A percentile compares a stretch with the other conserved stretches of the same genome.
Conservation (phyloP, 2,888 invertebrate species). For the Myathropa florea region DNA sequence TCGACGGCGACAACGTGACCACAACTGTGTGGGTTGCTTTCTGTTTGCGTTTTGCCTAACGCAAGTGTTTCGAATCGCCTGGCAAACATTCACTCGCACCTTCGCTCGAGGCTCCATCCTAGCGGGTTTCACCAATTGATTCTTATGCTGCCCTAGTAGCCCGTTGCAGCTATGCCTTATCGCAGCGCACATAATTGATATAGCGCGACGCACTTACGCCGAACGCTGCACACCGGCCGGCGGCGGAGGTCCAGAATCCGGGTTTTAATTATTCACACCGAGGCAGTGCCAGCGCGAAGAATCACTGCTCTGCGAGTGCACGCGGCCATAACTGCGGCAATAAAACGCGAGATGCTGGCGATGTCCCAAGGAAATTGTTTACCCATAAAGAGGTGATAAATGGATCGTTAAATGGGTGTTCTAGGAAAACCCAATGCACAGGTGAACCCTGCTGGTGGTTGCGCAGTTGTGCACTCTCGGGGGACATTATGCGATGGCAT, state of each 20-base stretch:
- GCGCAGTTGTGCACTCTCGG: not conserved
- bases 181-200: constrained; percentile 34
- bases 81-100: constrained; percentile 2
- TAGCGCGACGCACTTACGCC: constrained; percentile 18
- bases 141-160: not conserved
- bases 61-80: constrained; percentile 30
- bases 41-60: constrained; percentile 11
- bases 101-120: not conserved
- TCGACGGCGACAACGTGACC: not conserved
- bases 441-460: constrained; percentile 6
- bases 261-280: constrained; percentile 50
- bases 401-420: constrained; percentile 48
- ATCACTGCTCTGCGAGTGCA: not conserved
- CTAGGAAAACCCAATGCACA: constrained; percentile 26
- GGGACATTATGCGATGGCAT: not conserved
- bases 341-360: constrained; percentile 12
- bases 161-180: not conserved
- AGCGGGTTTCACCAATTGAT: constrained; percentile 17
- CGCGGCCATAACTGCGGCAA: constrained; percentile 2
- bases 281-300: not conserved
- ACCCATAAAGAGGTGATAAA: constrained; percentile 52
- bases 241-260: constrained; percentile 42
- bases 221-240: not conserved
- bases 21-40: constrained; percentile 22
- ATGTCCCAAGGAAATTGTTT: constrained; percentile 39